Evolutionary conservation across 2,888 invertebrate species (phyloP).

Genomic region (Altica lythri): DNA sequence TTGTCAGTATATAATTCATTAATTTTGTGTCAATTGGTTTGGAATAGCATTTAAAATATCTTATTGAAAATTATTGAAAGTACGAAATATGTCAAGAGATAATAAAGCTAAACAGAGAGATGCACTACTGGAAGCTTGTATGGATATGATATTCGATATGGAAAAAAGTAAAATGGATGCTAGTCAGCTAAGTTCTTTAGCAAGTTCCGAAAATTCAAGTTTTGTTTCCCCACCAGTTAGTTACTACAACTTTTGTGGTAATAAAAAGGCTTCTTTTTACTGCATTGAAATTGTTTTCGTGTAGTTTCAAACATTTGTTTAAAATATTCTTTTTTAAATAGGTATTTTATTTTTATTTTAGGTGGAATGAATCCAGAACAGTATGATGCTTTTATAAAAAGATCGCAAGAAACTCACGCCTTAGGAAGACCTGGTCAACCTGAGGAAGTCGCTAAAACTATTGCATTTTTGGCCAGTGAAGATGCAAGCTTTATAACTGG

Average conservation of each 20-base stretch:
- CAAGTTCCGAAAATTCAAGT: too few species aligned
- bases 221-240: too few species aligned
- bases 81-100: too few species aligned
- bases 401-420: slow-evolving; percentile 87
- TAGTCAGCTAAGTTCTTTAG: too few species aligned
- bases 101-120: neutral
- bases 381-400: slow-evolving; percentile 83
- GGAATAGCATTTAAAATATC: too few species aligned
- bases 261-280: too few species aligned
- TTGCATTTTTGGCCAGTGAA: slow-evolving; percentile 90
- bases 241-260: too few species aligned
- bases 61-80: neutral
- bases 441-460: slow-evolving; percentile 86
- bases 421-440: slow-evolving; percentile 83
- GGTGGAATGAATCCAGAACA: slow-evolving; percentile 81
- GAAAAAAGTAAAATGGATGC: slow-evolving; percentile 8
- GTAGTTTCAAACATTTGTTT: too few species aligned
- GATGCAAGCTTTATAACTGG: slow-evolving; percentile 91
- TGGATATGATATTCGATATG: slow-evolving; percentile 6
- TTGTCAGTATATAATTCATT: too few species aligned
- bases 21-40: too few species aligned
- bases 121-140: neutral
- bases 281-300: too few species aligned
- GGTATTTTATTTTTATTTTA: neutral
- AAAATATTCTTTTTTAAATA: too few species aligned